Evolutionary conservation across 2,797 vertebrate species (phyloP), one percentile per base, ranked within the genome.

Genomic region (Gadopsis marmoratus): DNA sequence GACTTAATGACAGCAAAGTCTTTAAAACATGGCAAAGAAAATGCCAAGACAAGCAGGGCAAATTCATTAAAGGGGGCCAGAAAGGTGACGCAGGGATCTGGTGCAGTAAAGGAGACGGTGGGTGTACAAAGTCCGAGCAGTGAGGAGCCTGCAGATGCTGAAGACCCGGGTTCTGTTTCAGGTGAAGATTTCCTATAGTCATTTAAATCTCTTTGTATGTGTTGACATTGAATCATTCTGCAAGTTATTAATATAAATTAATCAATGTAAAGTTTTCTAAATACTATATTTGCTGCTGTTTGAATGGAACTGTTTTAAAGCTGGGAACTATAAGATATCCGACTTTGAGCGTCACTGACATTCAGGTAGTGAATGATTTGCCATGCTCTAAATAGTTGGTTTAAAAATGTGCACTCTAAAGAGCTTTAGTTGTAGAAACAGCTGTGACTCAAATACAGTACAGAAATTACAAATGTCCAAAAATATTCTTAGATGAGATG

Each of bases 141-240:
- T 9, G 17, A 65, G 29, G 66, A 66, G 4, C 33, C 16, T 0
- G 10, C 19, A 56, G 64, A 62, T n/a, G 33, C 29, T 74, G 72
- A 72, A 55, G 54, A 75, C 31, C 8, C 16, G 4, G 16, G 0
- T 16, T 41, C 29, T 33, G 9, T 19, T 31, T 29, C 77, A 74
- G 91, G 93, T 94, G 74, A 79, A 19, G 0, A 39, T 4, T n/a
- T 51, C 17, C 21, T 65, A 2, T 45, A 56, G 54, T 12, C 4
- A 1, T 58, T 50, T 3, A 58, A 58, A 12, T 58, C 4, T 51
- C 17, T 23, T 33, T 12, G 3, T n/a, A 3, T 66, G 29, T 71
- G 56, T 45, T 43, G 41, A 7, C 37, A 53, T 21, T 58, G 1
- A 26, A 35, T 7, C 7, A 9, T 45, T 31, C 7, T 67, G 47